phyloP scores from a whole-genome alignment of 2,888 invertebrate genomes.

The Cerastoderma edule region DNA sequence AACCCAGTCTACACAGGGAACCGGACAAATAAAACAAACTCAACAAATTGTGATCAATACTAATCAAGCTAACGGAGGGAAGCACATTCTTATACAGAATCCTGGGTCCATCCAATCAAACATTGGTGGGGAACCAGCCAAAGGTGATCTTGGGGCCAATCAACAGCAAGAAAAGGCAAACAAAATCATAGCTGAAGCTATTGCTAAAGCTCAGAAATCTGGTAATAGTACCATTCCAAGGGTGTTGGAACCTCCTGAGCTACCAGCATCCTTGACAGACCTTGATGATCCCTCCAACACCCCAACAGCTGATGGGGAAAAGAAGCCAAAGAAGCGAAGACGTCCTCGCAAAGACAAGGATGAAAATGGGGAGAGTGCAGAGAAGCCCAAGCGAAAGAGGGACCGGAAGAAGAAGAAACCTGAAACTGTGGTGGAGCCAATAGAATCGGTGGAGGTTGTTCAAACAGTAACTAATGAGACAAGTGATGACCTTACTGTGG shows the following conservation, averaged over 20 bases:
- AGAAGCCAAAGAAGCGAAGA: constrained; percentile 56
- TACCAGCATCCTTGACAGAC: constrained; percentile 72
- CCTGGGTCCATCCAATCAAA: constrained; percentile 28
- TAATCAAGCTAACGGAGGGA: constrained; percentile 26
- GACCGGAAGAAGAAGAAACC: constrained; percentile 53
- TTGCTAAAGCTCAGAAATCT: constrained; percentile 74
- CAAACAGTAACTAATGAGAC: too few species aligned
- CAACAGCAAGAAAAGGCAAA: constrained; percentile 73
- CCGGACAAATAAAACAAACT: constrained; percentile 26
- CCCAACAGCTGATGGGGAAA: constrained; percentile 32
- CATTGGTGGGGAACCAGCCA: constrained; percentile 27
- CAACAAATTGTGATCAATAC: constrained; percentile 43
- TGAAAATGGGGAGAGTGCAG: constrained; percentile 47
- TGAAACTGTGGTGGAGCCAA: constrained; percentile 9
- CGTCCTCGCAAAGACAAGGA: constrained; percentile 60
- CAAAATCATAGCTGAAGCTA: constrained; percentile 76
- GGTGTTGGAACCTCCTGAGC: constrained; percentile 63
- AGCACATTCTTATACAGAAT: constrained; percentile 40
- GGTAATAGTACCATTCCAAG: constrained; percentile 47
- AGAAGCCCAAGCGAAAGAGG: constrained; percentile 64
- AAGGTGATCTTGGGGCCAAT: constrained; percentile 6
- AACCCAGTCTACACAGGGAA: neutral
- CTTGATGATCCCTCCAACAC: constrained; percentile 38
- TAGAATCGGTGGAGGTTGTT: constrained; percentile 25
- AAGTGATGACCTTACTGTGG: too few species aligned